These are phyloP conservation scores for Charadrius vociferus DNA, from an alignment of 2,113 vertebrate genomes.

Conservation along the genomic window DNA sequence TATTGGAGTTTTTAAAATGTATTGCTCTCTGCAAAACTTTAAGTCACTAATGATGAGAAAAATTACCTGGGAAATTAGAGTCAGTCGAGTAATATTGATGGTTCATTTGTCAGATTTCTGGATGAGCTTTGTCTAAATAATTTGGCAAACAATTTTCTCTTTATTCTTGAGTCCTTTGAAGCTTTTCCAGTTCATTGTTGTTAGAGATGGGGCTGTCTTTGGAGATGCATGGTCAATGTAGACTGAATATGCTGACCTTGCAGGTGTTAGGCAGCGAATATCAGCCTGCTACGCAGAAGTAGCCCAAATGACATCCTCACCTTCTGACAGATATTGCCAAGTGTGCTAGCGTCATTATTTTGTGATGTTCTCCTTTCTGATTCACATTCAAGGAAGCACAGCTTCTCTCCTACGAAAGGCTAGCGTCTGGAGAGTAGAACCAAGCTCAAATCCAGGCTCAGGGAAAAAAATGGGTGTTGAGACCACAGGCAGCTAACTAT, in stretches of 20 bases:
- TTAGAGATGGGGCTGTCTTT: neutral
- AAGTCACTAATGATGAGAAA: constrained; percentile 43
- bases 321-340: neutral
- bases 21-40: neutral
- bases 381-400: neutral
- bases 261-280: neutral
- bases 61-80: constrained; percentile 62
- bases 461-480: neutral
- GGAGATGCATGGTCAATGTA: neutral
- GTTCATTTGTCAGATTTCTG: constrained; percentile 24
- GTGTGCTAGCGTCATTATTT: neutral
- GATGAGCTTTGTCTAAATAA: constrained; percentile 52
- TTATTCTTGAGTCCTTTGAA: neutral
- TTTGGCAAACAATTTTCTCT: constrained; percentile 24
- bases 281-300: neutral
- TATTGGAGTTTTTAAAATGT: constrained; percentile 22
- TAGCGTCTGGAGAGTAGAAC: neutral
- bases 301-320: neutral
- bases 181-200: neutral
- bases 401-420: neutral
- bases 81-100: constrained; percentile 8
- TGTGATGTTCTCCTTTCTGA: neutral
- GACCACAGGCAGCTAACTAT: neutral
- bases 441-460: neutral
- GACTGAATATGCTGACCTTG: neutral